Evolutionary conservation across 2,888 invertebrate species (phyloP).

Genomic region (Xylota segnis): DNA sequence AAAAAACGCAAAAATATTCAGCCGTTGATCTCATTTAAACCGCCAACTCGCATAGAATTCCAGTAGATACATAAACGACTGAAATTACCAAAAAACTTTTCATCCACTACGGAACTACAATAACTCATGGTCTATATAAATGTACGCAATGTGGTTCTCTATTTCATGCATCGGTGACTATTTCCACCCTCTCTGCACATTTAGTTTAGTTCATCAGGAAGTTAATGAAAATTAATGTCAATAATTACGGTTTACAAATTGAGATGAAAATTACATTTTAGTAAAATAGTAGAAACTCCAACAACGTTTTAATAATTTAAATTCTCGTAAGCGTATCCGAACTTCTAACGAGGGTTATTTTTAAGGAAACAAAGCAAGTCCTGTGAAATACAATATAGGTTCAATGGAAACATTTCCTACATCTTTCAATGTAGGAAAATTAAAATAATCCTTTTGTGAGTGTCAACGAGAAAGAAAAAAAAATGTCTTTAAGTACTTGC

Average conservation of each 20-base stretch:
- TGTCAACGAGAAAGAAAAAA: neutral
- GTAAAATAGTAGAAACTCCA: neutral
- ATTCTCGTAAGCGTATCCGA: neutral
- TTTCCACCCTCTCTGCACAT: neutral
- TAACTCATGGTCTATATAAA: neutral
- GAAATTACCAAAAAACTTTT: neutral
- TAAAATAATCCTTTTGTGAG: conserved; percentile 20
- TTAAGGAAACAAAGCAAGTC: neutral
- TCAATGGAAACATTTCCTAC: conserved; percentile 16
- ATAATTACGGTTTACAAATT: neutral
- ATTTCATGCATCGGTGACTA: neutral
- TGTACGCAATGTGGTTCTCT: neutral
- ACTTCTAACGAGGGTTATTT: conserved; percentile 3
- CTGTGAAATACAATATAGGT: conserved; percentile 24
- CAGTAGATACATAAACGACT: too few relatives aligned
- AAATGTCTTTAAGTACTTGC: conserved; percentile 23
- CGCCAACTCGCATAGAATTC: neutral
- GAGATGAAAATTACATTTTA: neutral
- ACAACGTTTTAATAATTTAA: neutral
- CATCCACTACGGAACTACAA: neutral
- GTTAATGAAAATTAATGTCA: conserved; percentile 9
- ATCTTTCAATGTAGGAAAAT: conserved; percentile 2
- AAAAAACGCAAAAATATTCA: too few relatives aligned
- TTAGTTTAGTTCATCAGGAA: conserved; percentile 1
- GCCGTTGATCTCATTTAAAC: neutral